phyloP scores from a whole-genome alignment of 2,888 invertebrate genomes.

The Melolontha melolontha region DNA sequence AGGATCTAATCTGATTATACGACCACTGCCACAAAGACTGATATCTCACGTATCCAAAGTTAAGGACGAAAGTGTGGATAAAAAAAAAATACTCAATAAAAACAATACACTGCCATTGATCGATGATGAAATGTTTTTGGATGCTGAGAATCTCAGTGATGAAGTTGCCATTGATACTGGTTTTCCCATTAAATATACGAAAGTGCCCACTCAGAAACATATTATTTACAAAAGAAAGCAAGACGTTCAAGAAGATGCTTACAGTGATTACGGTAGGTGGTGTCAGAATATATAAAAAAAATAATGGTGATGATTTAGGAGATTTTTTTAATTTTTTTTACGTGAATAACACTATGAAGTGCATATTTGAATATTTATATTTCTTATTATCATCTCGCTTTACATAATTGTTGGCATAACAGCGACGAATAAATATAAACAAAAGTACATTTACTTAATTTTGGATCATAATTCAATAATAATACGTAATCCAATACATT shows the following conservation, averaged over 20 bases:
- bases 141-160: slow-evolving; percentile 73
- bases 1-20: slow-evolving; percentile 88
- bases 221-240: slow-evolving; percentile 79
- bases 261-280: slow-evolving; percentile 84
- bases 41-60: slow-evolving; percentile 4
- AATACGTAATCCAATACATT: no score
- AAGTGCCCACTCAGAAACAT: slow-evolving; percentile 68
- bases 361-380: no score
- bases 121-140: slow-evolving; percentile 81
- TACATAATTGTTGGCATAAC: no score
- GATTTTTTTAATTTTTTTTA: no score
- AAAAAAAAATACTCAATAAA: slow-evolving; percentile 44
- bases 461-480: no score
- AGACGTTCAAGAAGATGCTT: slow-evolving; percentile 71
- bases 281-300: not conserved
- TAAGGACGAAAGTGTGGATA: slow-evolving; percentile 1
- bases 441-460: no score
- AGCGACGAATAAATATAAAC: no score
- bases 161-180: slow-evolving; percentile 76
- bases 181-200: slow-evolving; percentile 66
- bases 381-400: no score
- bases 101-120: slow-evolving; percentile 52
- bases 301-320: not conserved
- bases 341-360: no score
- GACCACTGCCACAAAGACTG: slow-evolving; percentile 84